Evolutionary conservation across 2,888 invertebrate species (phyloP), one percentile per base, ranked within the genome.

Genomic region (Lagria hirta): DNA sequence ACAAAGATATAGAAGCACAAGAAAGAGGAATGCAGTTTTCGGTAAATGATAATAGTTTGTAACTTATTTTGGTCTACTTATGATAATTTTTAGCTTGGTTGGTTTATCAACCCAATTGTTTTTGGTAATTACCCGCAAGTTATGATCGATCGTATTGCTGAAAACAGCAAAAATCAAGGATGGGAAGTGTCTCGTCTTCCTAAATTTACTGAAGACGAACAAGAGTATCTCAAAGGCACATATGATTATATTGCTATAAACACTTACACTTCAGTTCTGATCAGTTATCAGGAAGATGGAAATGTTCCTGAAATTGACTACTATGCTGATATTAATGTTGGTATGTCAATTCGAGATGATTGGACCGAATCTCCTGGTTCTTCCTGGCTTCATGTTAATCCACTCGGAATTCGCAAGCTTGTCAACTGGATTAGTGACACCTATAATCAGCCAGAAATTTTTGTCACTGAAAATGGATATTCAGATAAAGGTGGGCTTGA

Each of bases 211-310:
- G 18, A 57, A 0, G 73, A 79, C 15, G 84, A 87, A 72, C 71
- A 84, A 2, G 62, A 72, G 5, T 70, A 73, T 41, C 78, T 88
- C 17, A 71, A 69, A 10, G 82, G 78, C 0, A 80, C 86, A 0
- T 74, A 75, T 1, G 88, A 91, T 62, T 87, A 84, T 67, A 73
- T 88, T 40, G 87, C 85, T 1, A 65, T 88, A n/a, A 89, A 89
- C 63, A 79, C 83, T 37, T 90, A 90, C 62, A 82, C 85, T 1
- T 76, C 81, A 0, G 70, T 71, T 51, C 55, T 82, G 54, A 75
- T 69, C 1, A 10, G 30, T 35, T 46, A 41, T 41, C 21, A 16
- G 3, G 41, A 41, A 8, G 34, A 46, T 15, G 46, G 17, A 17
- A 36, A 30, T n/a, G 43, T 51, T 11, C 38, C 37, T 8, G 16